Percentiles rank a stretch among this genome's conserved stretches.
These are phyloP conservation scores for Myotis vivesi DNA, from an alignment of 2,797 vertebrate species.

Conservation along the genomic window DNA sequence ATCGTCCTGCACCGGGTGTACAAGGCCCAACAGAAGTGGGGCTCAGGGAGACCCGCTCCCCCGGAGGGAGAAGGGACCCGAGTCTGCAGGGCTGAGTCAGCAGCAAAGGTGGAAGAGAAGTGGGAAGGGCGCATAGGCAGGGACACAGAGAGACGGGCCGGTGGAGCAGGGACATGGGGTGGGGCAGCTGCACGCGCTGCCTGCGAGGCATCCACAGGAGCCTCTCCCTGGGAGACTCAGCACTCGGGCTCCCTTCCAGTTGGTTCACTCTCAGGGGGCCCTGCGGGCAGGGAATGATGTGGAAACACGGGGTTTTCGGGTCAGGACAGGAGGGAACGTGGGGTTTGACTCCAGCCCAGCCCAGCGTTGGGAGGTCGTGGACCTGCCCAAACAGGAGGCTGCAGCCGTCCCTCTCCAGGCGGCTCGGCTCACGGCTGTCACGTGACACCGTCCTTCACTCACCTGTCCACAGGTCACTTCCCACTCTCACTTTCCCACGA, in stretches of 20 bases:
- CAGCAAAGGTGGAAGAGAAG: background rate
- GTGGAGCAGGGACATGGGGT: background rate
- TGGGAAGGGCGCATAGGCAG: background rate
- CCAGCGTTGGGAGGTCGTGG: background rate
- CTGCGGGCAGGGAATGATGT: background rate
- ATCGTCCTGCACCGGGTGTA: background rate
- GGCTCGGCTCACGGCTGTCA: background rate
- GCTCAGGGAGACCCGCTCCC: background rate
- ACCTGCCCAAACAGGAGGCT: background rate
- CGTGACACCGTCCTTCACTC: background rate
- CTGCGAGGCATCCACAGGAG: background rate
- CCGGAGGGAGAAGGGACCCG: background rate
- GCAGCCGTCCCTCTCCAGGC: background rate
- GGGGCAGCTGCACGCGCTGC: background rate
- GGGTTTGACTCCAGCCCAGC: background rate
- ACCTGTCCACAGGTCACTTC: background rate
- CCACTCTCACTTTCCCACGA: background rate
- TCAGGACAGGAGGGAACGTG: background rate
- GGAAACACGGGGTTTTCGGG: background rate
- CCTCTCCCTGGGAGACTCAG: background rate
- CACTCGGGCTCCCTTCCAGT: background rate
- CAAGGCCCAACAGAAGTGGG: background rate
- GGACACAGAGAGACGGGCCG: background rate
- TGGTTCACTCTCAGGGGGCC: background rate
- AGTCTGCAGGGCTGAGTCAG: slow-evolving; percentile 3